Evolutionary conservation across 92 coral and sea anemone species (phyloP).

Genomic region (Parazoanthus swiftii): DNA sequence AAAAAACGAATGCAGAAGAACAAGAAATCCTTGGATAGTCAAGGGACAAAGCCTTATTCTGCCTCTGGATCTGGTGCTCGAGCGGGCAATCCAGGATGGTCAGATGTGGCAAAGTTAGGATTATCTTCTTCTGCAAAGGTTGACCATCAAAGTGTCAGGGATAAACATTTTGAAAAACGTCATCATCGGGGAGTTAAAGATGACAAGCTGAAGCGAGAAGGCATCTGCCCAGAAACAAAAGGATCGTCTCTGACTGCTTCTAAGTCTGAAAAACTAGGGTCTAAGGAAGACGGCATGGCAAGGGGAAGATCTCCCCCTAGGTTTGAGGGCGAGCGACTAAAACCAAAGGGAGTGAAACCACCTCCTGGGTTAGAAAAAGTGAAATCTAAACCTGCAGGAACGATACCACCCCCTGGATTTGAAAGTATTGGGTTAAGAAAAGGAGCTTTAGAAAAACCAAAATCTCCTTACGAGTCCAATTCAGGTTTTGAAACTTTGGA

Average conservation of each 20-base stretch:
- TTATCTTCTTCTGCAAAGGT: background rate
- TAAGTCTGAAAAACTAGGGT: background rate
- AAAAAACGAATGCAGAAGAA: background rate
- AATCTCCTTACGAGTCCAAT: too few relatives aligned
- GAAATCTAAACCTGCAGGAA: background rate
- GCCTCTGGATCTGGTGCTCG: background rate
- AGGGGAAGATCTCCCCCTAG: slow-evolving; percentile 3
- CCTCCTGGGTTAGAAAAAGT: slow-evolving; percentile 19
- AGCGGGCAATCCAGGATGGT: background rate
- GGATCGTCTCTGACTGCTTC: background rate
- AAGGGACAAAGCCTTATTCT: background rate
- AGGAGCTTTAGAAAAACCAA: too few relatives aligned
- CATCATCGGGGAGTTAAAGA: background rate
- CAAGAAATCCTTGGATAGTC: background rate
- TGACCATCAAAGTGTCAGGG: background rate
- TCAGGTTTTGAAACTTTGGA: too few relatives aligned
- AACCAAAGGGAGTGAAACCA: background rate
- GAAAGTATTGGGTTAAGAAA: background rate
- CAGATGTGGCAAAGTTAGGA: slow-evolving; percentile 9
- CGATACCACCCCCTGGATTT: slow-evolving; percentile 26
- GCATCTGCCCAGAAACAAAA: background rate
- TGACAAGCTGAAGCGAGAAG: background rate
- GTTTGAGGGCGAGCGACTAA: background rate
- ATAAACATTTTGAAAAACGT: background rate
- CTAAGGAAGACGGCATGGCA: background rate